Base-by-base conservation (phyloP, 2,888 invertebrate genomes). In the Lymantria monacha region DNA sequence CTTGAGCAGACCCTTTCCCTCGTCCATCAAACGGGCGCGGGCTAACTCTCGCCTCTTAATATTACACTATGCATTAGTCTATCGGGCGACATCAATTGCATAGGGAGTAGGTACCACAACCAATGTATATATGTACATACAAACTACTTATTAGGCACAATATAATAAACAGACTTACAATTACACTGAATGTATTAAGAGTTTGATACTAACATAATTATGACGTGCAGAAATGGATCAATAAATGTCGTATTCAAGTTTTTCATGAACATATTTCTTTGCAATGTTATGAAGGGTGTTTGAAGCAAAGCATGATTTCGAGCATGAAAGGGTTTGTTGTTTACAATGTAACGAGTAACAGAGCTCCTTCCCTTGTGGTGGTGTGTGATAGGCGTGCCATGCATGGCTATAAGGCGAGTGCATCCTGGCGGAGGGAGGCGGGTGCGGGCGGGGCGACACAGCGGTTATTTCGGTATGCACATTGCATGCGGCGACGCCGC, bases 401-500 rank as follows among this genome's bases (percentile, higher is more conserved):
- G 77, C 79, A 79, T 82, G 81, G 75, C 73, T 75, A 76, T 77
- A 75, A 80, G 76, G 75, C 79, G 53, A 74, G 69, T 73, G 78
- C 81, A 85, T 86, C 85, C 86, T 87, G 84, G 74, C 59, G 55
- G 74, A 62, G 72, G 51, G 64, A 66, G 52, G 73, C 62, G 71
- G 63, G 71, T 61, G 77, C 69, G 75, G 76, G 81, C 74, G 81
- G 78, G 76, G 77, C 76, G 76, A 67, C 80, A 57, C 40, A 80
- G 82, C 83, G 83, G 87, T 87, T 91, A 91, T 91, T 91, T 90
- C 88, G 87, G 91, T 90, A 91, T 89, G 90, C 91, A 89, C 89
- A 91, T 90, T 91, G 90, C 88, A 88, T 83, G 87, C 87, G 63
- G 66, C 67, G 65, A 60, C 57, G 64, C 51, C 49, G 55, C 48